Evolutionary conservation across 1,140 invertebrate species (phyloP), one percentile per base, ranked within the genome.

Genomic region (Brachionus rubens): DNA sequence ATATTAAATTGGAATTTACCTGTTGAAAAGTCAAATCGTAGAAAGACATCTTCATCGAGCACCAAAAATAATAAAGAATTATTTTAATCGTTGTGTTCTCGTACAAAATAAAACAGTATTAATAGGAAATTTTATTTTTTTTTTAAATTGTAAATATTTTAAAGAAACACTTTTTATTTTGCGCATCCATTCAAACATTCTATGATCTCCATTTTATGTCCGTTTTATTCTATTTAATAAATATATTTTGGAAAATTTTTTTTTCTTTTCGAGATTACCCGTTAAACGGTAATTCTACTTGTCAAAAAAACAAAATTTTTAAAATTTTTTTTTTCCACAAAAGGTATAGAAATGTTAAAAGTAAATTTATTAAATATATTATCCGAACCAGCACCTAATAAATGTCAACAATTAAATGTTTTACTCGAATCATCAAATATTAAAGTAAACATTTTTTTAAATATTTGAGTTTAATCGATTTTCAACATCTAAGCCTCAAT

Each of bases 21-120:
- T 0, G 91, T 96, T 19, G 95, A 98, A 85, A 86, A 98, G 80
- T 95, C 96, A 54, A 89, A 98, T 54, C 88, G 92, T 81, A 94
- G 72, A 7, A 72, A 16, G 14, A 50, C 68, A 36, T 36, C 33
- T 36, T 36, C 33, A 36, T 36, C 33, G 9, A 36, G 9, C 9
- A 36, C 3, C 33, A 36, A 36, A 9, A 5, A 3, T n/a, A n/a
- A n/a, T 3, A 36, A 36, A 36, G 33, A 36, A 36, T 46, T 46
- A 14, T 46, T 46, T 46, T 46, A 46, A 14, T 40, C 36, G 4
- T 40, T 40, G 4, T 40, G 36, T 40, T 40, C 12, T 40, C 36
- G 36, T 40, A 40, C 4, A 6, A 46, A 46, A 46, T 46, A 46
- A 46, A 46, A 10, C 4, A 12, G 36, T 12, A 40, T 6, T 40